Percentiles rank a stretch among this genome's conserved stretches.
phyloP scores from a whole-genome alignment of 2,797 vertebrate species.

The Moxostoma hubbsi region DNA sequence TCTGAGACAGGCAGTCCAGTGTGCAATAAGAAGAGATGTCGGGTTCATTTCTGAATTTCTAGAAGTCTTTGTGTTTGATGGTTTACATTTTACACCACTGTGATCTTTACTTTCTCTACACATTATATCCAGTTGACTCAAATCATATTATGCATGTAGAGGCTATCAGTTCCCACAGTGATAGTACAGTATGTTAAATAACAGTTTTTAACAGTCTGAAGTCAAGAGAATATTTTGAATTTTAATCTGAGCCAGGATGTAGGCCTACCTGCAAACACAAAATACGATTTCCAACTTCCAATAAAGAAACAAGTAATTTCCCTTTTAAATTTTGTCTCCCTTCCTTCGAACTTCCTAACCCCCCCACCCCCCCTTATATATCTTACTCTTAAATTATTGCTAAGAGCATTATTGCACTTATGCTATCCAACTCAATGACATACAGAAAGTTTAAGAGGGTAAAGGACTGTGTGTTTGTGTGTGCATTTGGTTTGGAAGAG shows the following conservation, averaged over 20 bases:
- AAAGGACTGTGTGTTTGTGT: constrained; percentile 56
- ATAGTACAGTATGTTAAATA: not conserved
- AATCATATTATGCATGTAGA: not conserved
- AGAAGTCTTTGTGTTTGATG: not conserved
- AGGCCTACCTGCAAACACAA: not conserved
- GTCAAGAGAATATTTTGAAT: not conserved
- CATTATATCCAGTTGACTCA: not conserved
- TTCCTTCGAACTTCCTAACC: too few species aligned
- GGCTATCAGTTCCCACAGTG: not conserved
- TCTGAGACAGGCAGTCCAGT: not conserved
- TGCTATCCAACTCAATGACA: constrained; percentile 39
- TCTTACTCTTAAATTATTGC: too few species aligned
- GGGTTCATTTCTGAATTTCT: not conserved
- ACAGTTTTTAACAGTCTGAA: not conserved
- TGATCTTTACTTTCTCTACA: not conserved
- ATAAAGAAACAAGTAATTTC: not conserved
- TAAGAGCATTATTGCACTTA: not conserved
- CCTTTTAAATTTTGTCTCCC: too few species aligned
- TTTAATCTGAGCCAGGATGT: not conserved
- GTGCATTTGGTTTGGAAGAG: constrained; percentile 39
- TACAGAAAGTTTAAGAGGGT: constrained; percentile 62
- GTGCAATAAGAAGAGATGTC: not conserved
- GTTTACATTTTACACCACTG: not conserved
- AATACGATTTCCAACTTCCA: not conserved
- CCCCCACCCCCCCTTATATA: too few species aligned